Base-by-base conservation (phyloP, 2,113 vertebrate species). In the Apteryx owenii region DNA sequence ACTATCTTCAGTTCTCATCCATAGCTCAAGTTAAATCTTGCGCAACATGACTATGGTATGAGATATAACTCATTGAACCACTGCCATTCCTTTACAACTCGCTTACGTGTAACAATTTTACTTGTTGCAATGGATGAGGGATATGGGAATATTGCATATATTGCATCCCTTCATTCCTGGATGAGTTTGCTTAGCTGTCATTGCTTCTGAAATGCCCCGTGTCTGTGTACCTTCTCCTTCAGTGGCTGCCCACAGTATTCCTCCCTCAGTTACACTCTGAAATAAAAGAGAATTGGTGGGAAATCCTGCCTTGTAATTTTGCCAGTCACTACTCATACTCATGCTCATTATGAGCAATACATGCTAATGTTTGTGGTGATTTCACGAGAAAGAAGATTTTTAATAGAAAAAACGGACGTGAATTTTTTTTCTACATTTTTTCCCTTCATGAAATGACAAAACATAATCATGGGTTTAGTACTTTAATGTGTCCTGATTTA, bases 361-460 rank as follows among this genome's bases (percentile, higher is more conserved):
- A 75, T 12, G 80, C 5, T 82, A 31, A 79, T 46, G 31, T 12
- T 76, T 66, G 58, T 40, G 53, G 58, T 40, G 48, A 66, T 86
- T 95, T 90, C 72, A 58, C 9, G 50, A 15, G 40, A 73, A 93
- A 77, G 44, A 44, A 81, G 20, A 78, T 78, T 88, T 91, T 81
- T 40, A 20, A 36, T 58, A 82, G n/a, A 82, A 69, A 72, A 73
- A 91, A 93, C 12, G 48, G 42, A 81, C 40, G 28, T 5, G 25
- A 51, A 38, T 3, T 46, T 23, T 42, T 77, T 70, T 60, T 1
- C n/a, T 60, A 83, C 21, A 36, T 13, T 51, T 78, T 88, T 88
- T 72, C 29, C 60, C 60, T 65, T 70, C 83, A 12, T 66, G 66
- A 97, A 86, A 86, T 14, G 64, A 86, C 33, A 90, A 93, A 83